Conservation (phyloP, 2,113 vertebrate species). For the Hippocampus guttulatus region DNA sequence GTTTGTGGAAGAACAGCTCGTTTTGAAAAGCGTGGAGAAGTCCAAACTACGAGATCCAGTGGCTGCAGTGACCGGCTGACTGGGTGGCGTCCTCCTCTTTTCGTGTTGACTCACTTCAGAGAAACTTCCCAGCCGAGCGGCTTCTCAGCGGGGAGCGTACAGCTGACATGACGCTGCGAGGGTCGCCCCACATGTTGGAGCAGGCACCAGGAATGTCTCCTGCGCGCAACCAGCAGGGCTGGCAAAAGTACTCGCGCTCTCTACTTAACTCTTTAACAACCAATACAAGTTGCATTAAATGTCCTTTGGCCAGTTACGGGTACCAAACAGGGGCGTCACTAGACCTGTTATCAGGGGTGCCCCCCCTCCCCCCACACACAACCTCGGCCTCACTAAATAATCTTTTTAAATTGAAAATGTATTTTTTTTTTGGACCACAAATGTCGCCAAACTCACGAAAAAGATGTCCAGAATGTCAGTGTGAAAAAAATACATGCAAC, state of each 20-base stretch:
- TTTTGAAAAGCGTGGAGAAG: neutral
- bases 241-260: neutral
- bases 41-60: neutral
- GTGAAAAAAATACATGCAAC: no score
- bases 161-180: slow-evolving; percentile 35
- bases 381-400: no score
- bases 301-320: no score
- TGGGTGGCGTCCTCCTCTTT: neutral
- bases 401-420: no score
- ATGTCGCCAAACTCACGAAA: no score
- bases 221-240: neutral
- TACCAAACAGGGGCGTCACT: no score
- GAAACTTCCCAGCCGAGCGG: slow-evolving; percentile 22
- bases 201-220: slow-evolving; percentile 50
- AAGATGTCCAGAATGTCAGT: no score
- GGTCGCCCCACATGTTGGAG: slow-evolving; percentile 54
- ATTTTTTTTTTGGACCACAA: no score
- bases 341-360: no score
- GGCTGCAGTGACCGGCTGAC: neutral
- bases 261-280: neutral
- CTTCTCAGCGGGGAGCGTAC: slow-evolving; percentile 48
- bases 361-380: no score
- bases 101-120: slow-evolving; percentile 8
- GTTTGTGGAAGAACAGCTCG: neutral
- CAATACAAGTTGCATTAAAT: neutral